Evolutionary conservation across 2,113 vertebrate genomes (phyloP).

Genomic region (Syngnathoides biaculeatus): DNA sequence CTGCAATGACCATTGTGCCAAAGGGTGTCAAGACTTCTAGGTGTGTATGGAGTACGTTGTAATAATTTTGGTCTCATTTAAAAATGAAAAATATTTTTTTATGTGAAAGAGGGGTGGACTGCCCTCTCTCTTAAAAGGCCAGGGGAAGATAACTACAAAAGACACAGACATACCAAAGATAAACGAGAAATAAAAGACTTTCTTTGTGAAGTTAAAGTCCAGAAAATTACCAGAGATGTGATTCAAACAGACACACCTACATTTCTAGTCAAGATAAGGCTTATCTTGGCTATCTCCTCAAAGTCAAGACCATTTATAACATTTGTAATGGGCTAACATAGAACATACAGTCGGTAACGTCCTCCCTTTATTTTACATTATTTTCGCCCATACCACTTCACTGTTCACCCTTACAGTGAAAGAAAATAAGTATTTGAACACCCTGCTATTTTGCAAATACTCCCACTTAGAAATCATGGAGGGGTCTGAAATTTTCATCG

Average conservation of each 20-base stretch:
- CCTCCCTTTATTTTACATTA: background rate
- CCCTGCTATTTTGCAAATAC: too few species aligned
- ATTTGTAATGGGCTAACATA: background rate
- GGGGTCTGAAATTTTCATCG: too few species aligned
- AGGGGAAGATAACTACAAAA: background rate
- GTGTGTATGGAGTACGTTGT: background rate
- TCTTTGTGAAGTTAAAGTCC: background rate
- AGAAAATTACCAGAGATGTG: background rate
- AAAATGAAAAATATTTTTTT: background rate
- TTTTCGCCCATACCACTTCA: background rate
- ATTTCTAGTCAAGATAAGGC: background rate
- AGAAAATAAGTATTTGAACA: too few species aligned
- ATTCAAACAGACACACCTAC: conserved; percentile 22
- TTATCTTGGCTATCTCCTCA: conserved; percentile 26
- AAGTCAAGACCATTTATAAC: conserved; percentile 1
- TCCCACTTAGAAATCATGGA: too few species aligned
- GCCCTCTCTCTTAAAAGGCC: too few species aligned
- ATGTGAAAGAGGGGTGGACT: background rate
- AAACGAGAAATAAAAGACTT: background rate
- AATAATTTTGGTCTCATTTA: background rate
- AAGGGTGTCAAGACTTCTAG: too few species aligned
- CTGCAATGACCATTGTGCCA: too few species aligned
- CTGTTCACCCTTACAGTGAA: too few species aligned
- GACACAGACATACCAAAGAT: background rate
- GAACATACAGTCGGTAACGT: background rate